Base-by-base conservation (phyloP, 2,113 vertebrate species). In the Dipodomys stephensi region DNA sequence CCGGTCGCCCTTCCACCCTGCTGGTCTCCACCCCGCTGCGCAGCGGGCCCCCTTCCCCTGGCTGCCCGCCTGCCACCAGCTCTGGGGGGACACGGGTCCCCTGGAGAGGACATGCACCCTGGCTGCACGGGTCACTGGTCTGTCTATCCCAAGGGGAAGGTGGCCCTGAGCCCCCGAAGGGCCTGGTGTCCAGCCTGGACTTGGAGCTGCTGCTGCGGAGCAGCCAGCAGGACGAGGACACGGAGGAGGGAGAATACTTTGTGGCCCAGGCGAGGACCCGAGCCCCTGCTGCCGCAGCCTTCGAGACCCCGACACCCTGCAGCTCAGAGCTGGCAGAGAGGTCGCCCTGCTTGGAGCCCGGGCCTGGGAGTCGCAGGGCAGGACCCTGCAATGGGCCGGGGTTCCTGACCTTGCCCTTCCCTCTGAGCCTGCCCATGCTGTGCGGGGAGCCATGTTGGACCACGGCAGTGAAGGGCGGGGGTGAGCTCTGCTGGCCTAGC, bases 141-240 rank as follows among this genome's bases (percentile, higher is more conserved):
- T 97, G 71, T 96, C 4, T 13, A 3, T 96, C 65, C 65, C 27
- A 73, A 98, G 98, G 98, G 94, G 97, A 97, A 8, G 73, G 96
- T 16, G 46, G 87, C 25, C 78, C 92, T 13, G 98, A 98, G 74
- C 96, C 97, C 53, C 94, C 98, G 62, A 98, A 96, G 95, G 98
- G 92, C 18, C 90, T 97, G 62, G 98, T 96, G 92, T 97, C 98
- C 1, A 72, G 83, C 83, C 96, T 98, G 0, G 99, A 99, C 96
- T 97, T 99, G 49, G 98, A 99, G 97, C 96, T 99, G 74, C 98
- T 99, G 15, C 98, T 99, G 32, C 97, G 82, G 93, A 97, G 87
- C 15, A 44, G 95, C 60, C 97, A 96, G n/a, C 96, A 28, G 1
- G 97, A 97, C 0, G 97, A 96, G 0, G 97, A 97, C 5, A 89